Conservation (phyloP, 2,888 invertebrate genomes). For the Drosophila crucigera region DNA sequence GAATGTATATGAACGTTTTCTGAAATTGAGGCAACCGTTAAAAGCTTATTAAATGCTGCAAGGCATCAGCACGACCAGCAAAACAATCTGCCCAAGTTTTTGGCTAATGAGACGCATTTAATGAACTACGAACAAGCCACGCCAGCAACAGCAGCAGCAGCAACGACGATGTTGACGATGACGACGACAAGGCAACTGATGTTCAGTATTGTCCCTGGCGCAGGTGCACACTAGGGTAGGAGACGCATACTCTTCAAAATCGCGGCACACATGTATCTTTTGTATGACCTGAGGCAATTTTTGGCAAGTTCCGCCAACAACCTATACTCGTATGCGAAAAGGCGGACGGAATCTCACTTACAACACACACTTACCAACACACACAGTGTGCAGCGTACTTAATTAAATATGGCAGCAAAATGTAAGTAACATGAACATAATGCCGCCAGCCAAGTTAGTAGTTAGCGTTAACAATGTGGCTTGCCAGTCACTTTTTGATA, state of each 20-base stretch:
- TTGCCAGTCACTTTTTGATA: conserved; percentile 22
- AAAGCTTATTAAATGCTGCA: conserved; percentile 28
- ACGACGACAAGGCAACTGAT: conserved; percentile 37
- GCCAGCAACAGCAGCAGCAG: conserved; percentile 31
- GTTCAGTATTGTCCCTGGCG: conserved; percentile 37
- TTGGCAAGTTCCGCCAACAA: conserved; percentile 56
- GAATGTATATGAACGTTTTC: conserved; percentile 8
- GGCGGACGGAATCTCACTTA: conserved; percentile 15
- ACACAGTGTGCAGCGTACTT: conserved; percentile 48
- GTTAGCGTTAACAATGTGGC: conserved; percentile 67
- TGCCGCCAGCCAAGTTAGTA: conserved; percentile 51
- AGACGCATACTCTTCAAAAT: conserved; percentile 2
- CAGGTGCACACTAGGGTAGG: background rate
- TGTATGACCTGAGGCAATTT: conserved; percentile 53
- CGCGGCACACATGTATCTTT: conserved; percentile 31
- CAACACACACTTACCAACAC: background rate
- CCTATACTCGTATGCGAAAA: conserved; percentile 13
- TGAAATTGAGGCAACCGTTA: conserved; percentile 29
- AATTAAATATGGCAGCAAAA: conserved; percentile 62
- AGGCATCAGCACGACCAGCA: conserved; percentile 2
- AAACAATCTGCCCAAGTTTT: conserved; percentile 43
- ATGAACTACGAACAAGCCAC: conserved; percentile 62
- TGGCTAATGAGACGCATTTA: conserved; percentile 67
- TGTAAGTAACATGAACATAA: conserved; percentile 53
- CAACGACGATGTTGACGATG: conserved; percentile 6